Conservation (phyloP, 1,140 invertebrate genomes). For the Maniola jurtina region DNA sequence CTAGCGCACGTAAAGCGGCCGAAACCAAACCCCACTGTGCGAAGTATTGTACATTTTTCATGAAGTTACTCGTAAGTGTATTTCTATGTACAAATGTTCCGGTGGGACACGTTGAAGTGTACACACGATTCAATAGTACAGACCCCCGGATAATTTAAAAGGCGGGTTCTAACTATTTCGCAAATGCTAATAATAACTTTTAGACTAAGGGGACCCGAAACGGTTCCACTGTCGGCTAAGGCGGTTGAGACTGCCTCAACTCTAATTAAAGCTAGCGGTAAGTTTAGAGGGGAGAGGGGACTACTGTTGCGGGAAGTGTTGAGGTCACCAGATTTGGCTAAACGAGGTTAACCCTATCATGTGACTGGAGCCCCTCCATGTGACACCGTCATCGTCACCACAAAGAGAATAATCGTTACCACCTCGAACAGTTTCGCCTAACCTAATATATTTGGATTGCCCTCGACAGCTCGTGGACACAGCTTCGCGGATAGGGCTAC, state of each 20-base stretch:
- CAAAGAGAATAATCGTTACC: background rate
- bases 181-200: background rate
- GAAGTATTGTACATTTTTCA: background rate
- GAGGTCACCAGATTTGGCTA: too few species aligned
- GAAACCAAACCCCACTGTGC: background rate
- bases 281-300: background rate
- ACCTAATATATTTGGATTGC: constrained; percentile 2
- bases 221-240: background rate
- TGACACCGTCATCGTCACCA: background rate
- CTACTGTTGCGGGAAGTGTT: background rate
- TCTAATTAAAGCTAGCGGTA: background rate
- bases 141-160: background rate
- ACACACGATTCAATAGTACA: background rate
- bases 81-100: background rate
- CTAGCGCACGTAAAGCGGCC: background rate
- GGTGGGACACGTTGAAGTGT: background rate
- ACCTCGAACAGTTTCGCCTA: background rate
- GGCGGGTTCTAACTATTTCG: background rate
- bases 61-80: background rate
- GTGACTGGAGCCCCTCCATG: background rate
- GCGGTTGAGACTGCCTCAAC: constrained; percentile 4
- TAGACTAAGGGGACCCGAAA: background rate
- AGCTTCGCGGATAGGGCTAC: too few species aligned
- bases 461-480: background rate
- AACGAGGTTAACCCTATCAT: too few species aligned